Percentiles rank a stretch among this genome's conserved stretches.
These are phyloP conservation scores for Oophaga pumilio DNA, from an alignment of 2,113 vertebrate genomes.

Conservation along the genomic window DNA sequence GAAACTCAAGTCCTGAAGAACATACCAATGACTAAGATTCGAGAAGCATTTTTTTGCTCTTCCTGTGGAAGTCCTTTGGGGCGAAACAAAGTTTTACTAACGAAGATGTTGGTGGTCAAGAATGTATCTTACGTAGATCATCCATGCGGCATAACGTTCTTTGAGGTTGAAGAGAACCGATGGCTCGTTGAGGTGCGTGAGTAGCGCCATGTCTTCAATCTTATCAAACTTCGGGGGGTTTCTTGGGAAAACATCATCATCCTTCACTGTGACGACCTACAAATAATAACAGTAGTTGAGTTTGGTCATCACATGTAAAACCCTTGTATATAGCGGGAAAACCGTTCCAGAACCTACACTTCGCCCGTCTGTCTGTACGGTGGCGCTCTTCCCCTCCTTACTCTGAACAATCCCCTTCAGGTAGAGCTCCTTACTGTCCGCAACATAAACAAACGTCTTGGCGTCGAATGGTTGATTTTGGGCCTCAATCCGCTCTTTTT, in stretches of 20 bases:
- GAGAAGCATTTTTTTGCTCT: too few relatives aligned
- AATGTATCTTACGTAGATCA: background rate
- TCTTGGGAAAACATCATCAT: background rate
- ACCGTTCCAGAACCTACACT: conserved; percentile 67
- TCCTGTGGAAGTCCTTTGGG: too few relatives aligned
- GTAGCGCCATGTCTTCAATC: conserved; percentile 6
- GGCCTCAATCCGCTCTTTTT: conserved; percentile 77
- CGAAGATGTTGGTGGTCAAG: too few relatives aligned
- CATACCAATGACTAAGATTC: too few relatives aligned
- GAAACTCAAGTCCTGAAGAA: too few relatives aligned
- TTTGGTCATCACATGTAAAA: background rate
- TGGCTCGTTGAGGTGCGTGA: background rate
- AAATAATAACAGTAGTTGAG: background rate
- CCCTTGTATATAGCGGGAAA: background rate
- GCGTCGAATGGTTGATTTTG: conserved; percentile 85
- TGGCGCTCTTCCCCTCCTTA: conserved; percentile 82
- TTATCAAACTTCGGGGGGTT: background rate
- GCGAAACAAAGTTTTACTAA: too few relatives aligned
- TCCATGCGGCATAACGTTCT: background rate
- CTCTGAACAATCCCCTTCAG: conserved; percentile 82
- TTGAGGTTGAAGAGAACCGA: conserved; percentile 5
- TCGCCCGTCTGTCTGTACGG: conserved; percentile 77
- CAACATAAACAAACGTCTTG: conserved; percentile 82
- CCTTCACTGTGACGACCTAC: background rate
- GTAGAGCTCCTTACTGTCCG: conserved; percentile 79